These are phyloP conservation scores for Drosophila willistoni DNA, from an alignment of 1,140 invertebrate species.

Conservation along the genomic window DNA sequence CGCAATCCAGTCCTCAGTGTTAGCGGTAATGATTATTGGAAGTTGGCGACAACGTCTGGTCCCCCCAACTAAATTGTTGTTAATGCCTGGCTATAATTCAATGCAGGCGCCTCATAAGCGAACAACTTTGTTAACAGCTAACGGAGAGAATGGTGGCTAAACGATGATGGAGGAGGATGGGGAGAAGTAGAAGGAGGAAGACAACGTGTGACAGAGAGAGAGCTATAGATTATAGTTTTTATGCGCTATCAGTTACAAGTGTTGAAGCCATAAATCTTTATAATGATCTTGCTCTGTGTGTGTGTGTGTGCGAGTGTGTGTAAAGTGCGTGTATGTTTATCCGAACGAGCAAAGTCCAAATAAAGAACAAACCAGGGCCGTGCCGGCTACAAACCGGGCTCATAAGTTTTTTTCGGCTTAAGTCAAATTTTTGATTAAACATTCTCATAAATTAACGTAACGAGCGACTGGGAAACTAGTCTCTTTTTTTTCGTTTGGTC, in stretches of 20 bases:
- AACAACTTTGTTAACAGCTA: slow-evolving; percentile 70
- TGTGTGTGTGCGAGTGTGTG: no score
- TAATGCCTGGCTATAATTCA: slow-evolving; percentile 66
- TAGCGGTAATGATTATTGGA: slow-evolving; percentile 65
- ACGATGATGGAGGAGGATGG: background rate
- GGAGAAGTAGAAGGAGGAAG: background rate
- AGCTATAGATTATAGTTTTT: background rate
- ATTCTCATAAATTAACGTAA: no score
- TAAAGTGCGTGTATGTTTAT: background rate
- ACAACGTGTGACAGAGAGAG: background rate
- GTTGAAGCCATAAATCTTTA: slow-evolving; percentile 78
- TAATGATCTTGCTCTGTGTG: slow-evolving; percentile 44
- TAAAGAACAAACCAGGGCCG: background rate
- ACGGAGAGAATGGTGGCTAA: background rate
- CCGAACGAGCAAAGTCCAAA: slow-evolving; percentile 9
- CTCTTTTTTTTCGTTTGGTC: no score
- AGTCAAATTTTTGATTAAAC: no score
- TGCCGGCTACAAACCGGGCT: slow-evolving; percentile 6
- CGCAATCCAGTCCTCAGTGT: slow-evolving; percentile 48
- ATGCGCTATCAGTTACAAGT: slow-evolving; percentile 68
- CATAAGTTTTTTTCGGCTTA: no score
- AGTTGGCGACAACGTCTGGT: slow-evolving; percentile 61
- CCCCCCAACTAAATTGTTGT: slow-evolving; percentile 60
- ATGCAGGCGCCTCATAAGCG: slow-evolving; percentile 76
- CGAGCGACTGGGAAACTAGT: no score